These are phyloP conservation scores for Oscheius sp. DNA, from an alignment of 2,888 invertebrate species.

Conservation along the genomic window DNA sequence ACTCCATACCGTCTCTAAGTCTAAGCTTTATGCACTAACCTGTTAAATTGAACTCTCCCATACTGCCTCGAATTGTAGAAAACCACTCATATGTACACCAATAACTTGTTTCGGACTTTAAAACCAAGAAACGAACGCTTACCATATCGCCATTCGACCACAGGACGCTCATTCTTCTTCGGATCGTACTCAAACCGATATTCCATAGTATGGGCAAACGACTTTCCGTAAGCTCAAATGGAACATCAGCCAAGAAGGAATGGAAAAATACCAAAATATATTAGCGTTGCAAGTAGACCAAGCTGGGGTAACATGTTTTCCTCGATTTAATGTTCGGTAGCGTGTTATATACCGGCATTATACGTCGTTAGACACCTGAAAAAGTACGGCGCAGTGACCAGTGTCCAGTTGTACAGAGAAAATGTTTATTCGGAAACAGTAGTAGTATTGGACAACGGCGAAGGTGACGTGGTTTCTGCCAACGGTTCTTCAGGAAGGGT, in stretches of 20 bases:
- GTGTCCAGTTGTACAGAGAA: slow-evolving; percentile 8
- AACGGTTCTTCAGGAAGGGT: slow-evolving; percentile 29
- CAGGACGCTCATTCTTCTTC: slow-evolving; percentile 43
- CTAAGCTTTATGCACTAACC: too few relatives aligned
- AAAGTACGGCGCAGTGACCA: slow-evolving; percentile 20
- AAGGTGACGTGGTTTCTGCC: slow-evolving; percentile 11
- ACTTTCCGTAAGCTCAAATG: slow-evolving; percentile 8
- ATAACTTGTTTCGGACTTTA: not conserved
- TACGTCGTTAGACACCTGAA: slow-evolving; percentile 16
- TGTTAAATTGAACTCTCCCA: too few relatives aligned
- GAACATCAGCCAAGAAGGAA: too few relatives aligned
- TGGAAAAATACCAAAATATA: not conserved
- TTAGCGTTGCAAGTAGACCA: not conserved
- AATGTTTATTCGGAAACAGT: not conserved
- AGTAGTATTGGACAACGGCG: slow-evolving; percentile 11
- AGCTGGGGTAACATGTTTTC: slow-evolving; percentile 7
- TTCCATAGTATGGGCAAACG: slow-evolving; percentile 53
- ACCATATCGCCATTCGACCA: slow-evolving; percentile 54
- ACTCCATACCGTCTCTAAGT: too few relatives aligned
- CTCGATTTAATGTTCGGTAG: not conserved
- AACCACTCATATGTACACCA: too few relatives aligned
- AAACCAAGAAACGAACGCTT: not conserved
- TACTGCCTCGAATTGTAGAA: too few relatives aligned
- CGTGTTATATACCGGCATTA: slow-evolving; percentile 8
- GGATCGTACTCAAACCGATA: slow-evolving; percentile 57